These are phyloP conservation scores for Cephalotes varians DNA, from an alignment of 2,888 invertebrate genomes.

Conservation along the genomic window DNA sequence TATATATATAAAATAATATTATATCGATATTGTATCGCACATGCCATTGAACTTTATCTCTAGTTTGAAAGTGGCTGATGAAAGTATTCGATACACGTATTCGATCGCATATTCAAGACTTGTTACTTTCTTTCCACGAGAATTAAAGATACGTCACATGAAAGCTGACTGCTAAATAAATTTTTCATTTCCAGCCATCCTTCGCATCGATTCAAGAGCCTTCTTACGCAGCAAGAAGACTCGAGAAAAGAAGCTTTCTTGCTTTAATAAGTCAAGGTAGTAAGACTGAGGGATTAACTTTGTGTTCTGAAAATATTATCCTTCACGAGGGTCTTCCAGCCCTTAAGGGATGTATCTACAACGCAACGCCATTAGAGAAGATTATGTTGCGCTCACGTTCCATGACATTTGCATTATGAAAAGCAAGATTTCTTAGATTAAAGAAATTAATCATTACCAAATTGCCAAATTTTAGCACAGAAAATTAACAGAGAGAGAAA, in stretches of 20 bases:
- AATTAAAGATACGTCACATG: neutral
- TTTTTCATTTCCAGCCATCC: neutral
- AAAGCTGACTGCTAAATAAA: conserved; percentile 10
- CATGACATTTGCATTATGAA: conserved; percentile 29
- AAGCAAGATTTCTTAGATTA: neutral
- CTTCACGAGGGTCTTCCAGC: conserved; percentile 22
- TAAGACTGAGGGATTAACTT: conserved; percentile 41
- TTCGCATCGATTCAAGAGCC: neutral
- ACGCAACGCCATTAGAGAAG: neutral
- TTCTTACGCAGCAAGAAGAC: conserved; percentile 6
- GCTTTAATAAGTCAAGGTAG: conserved; percentile 46
- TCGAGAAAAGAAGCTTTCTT: conserved; percentile 24
- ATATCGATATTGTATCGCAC: neutral
- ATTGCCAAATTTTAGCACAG: neutral
- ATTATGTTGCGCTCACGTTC: conserved; percentile 26
- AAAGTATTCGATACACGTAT: neutral
- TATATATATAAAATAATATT: too few relatives aligned
- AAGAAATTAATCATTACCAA: conserved; percentile 28
- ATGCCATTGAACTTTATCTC: neutral
- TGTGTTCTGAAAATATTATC: conserved; percentile 53
- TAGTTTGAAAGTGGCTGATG: neutral
- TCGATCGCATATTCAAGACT: neutral
- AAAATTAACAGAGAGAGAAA: neutral
- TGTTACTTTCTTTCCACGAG: neutral
- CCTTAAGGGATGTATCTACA: conserved; percentile 43